phyloP scores from a whole-genome alignment of 2,113 vertebrate genomes.

The Tonatia bakeri region DNA sequence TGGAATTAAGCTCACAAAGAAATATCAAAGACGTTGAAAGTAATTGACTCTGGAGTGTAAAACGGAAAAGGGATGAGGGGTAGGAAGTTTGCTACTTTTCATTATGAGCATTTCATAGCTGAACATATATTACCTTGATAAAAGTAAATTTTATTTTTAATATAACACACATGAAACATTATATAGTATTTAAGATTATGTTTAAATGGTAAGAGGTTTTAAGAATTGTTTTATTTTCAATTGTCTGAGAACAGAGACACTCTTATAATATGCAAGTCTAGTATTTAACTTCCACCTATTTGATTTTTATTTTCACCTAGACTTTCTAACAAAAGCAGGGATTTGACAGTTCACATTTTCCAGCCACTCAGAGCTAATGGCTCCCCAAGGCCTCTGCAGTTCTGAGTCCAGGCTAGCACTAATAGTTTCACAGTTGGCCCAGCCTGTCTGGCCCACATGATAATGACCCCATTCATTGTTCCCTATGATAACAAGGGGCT shows the following conservation, averaged over 20 bases:
- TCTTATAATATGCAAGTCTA: neutral
- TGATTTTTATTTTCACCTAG: neutral
- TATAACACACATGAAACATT: neutral
- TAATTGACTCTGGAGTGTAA: neutral
- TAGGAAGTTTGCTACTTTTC: neutral
- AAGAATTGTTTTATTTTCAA: neutral
- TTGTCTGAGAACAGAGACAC: neutral
- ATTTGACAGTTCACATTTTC: neutral
- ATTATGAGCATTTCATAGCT: neutral
- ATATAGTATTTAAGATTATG: neutral
- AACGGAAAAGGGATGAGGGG: neutral
- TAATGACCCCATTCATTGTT: conserved; percentile 50
- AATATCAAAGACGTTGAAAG: neutral
- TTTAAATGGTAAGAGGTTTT: neutral
- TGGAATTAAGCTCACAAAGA: too few relatives aligned
- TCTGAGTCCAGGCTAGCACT: neutral
- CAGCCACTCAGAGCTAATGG: neutral
- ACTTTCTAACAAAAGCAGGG: neutral
- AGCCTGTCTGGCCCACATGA: neutral
- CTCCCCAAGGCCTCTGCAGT: neutral
- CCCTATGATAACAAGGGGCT: conserved; percentile 28
- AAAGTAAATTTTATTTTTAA: conserved; percentile 5
- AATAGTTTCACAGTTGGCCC: neutral
- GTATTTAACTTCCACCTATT: neutral
- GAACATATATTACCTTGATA: neutral